Evolutionary conservation across 2,113 vertebrate genomes (phyloP), one percentile per base, ranked within the genome.

Genomic region (Corythaixoides concolor): DNA sequence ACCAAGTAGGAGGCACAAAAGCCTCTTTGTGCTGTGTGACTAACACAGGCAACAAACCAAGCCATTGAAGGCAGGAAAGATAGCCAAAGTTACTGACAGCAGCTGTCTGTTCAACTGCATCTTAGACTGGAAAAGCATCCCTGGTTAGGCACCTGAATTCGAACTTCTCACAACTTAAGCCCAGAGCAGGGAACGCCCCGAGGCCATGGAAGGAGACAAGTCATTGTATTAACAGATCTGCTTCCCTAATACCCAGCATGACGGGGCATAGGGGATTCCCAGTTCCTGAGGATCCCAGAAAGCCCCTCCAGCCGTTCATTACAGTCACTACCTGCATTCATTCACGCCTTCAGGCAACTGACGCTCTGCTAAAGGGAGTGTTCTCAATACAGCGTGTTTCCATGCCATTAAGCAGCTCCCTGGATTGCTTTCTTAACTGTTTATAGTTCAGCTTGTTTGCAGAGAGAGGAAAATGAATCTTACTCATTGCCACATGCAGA

Each of bases 1-100:
- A 68, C 83, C 72, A 41, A 69, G 78, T 1, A 52, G 91, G 96
- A 96, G 88, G 39, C 73, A 97, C 76, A 96, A 78, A 96, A 72
- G 75, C 45, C 64, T 76, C 89, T 96, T 50, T 97, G 73, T 92
- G 73, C 67, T 60, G 79, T 2, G n/a, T 88, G 75, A 89, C 53
- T 12, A 55, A 95, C 26, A 10, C 50, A 77, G 72, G 83, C 56
- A 80, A 92, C 82, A 92, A 56, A 92, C 16, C 55, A 15, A 28
- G 43, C n/a, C 63, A 76, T 16, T 75, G 90, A 79, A 79, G 91
- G 83, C 70, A 78, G 37, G 70, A 19, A 30, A 93, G 73, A 64
- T 9, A 85, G 26, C 22, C 78, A 73, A 7, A 8, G 10, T 60
- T 89, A 50, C 69, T 52, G 78, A 93, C 52, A 85, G 89, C 93